Conservation (phyloP, 1,140 invertebrate genomes). For the Conus betulinus region DNA sequence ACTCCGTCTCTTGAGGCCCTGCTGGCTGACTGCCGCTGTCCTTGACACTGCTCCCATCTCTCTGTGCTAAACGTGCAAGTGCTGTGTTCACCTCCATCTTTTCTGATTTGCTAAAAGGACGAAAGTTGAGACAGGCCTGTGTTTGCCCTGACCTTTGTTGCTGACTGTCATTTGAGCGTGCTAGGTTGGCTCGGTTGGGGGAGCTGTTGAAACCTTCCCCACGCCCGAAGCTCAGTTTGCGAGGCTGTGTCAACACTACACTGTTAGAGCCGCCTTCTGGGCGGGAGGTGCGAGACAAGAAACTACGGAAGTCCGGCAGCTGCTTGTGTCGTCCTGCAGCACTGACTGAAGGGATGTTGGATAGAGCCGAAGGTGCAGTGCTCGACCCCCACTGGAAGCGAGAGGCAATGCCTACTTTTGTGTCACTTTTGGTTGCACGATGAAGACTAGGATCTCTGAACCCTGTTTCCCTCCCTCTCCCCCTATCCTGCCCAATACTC, state of each 20-base stretch:
- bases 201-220: background rate
- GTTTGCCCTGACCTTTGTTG: background rate
- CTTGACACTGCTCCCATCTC: slow-evolving; percentile 18
- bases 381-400: slow-evolving; percentile 64
- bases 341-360: background rate
- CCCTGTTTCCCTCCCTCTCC: slow-evolving; percentile 43
- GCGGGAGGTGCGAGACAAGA: slow-evolving; percentile 31
- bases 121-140: slow-evolving; percentile 12
- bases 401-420: slow-evolving; percentile 71
- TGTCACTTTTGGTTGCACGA: slow-evolving; percentile 62
- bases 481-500: background rate
- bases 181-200: background rate
- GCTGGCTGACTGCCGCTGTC: background rate
- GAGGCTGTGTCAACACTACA: slow-evolving; percentile 39
- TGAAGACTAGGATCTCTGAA: slow-evolving; percentile 72
- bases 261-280: slow-evolving; percentile 20
- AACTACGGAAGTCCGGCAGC: slow-evolving; percentile 39
- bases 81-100: slow-evolving; percentile 53
- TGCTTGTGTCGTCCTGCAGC: slow-evolving; percentile 20
- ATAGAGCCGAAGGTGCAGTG: background rate
- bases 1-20: background rate
- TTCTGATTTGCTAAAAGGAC: slow-evolving; percentile 54
- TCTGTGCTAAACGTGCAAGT: slow-evolving; percentile 5
- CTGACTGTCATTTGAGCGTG: background rate
- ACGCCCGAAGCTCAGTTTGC: slow-evolving; percentile 33